phyloP scores from a whole-genome alignment of 2,113 vertebrate species.

The Rhabdornis inornatus region DNA sequence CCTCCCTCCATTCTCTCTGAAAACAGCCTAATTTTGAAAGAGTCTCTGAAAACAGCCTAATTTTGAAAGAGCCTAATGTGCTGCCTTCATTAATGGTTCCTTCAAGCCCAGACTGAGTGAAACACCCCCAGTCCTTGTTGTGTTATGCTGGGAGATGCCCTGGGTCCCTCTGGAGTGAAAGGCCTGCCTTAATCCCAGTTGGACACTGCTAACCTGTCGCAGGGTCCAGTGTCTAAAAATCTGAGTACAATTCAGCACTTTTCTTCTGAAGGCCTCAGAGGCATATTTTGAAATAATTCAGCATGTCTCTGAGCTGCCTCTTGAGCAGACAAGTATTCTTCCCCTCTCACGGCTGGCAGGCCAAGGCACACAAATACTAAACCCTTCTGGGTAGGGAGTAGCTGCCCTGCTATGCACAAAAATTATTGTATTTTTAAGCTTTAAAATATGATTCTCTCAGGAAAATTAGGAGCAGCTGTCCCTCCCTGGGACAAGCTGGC shows the following conservation, averaged over 20 bases:
- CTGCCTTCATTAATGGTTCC: not conserved
- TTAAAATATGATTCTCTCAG: conserved; percentile 56
- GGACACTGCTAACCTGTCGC: not conserved
- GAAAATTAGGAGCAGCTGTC: conserved; percentile 64
- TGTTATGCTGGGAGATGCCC: not conserved
- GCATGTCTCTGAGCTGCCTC: not conserved
- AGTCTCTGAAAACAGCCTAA: not conserved
- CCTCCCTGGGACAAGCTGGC: conserved; percentile 54
- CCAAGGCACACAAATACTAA: conserved; percentile 53
- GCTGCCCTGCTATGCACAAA: conserved; percentile 52
- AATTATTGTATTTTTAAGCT: conserved; percentile 67
- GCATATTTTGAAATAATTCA: conserved; percentile 43
- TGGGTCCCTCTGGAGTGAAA: not conserved
- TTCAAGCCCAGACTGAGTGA: not conserved
- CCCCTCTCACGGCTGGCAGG: conserved; percentile 45
- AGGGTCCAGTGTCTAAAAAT: not conserved
- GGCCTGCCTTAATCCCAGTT: not conserved
- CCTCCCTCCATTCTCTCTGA: not conserved
- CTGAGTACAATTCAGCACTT: not conserved
- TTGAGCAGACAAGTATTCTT: conserved; percentile 38
- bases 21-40: not conserved
- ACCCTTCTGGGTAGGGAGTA: conserved; percentile 65
- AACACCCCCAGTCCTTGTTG: not conserved
- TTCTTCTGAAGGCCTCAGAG: conserved; percentile 26
- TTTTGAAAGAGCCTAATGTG: not conserved